Evolutionary conservation across 1,140 invertebrate species (phyloP).

Genomic region (Octopus sinensis): DNA sequence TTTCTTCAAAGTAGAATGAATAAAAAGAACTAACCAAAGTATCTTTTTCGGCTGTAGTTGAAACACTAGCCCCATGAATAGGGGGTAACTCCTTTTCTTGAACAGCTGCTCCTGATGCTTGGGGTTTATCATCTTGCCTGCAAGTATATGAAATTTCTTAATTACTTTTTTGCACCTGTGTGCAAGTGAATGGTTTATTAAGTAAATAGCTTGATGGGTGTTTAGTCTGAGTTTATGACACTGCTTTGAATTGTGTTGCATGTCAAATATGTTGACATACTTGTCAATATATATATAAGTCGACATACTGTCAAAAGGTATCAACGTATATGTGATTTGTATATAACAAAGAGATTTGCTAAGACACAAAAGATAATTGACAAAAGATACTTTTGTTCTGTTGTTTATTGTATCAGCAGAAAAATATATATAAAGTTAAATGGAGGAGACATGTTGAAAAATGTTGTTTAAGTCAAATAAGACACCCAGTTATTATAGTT

Average conservation of each 20-base stretch:
- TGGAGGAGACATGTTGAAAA: too few relatives aligned
- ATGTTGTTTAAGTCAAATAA: too few relatives aligned
- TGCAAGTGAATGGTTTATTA: neutral
- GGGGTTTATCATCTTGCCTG: constrained; percentile 48
- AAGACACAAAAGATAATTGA: too few relatives aligned
- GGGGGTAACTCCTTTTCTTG: constrained; percentile 44
- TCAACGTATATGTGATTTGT: neutral
- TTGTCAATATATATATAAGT: neutral
- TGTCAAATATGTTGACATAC: neutral
- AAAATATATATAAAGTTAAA: too few relatives aligned
- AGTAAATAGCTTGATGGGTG: neutral
- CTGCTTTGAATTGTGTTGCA: neutral
- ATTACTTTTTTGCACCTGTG: neutral
- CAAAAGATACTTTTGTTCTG: too few relatives aligned
- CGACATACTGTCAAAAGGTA: neutral
- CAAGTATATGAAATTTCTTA: constrained; percentile 23
- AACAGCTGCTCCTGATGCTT: constrained; percentile 29
- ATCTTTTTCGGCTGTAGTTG: constrained; percentile 55
- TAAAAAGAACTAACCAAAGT: constrained; percentile 45
- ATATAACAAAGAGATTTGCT: too few relatives aligned
- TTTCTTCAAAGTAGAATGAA: neutral
- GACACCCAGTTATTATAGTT: too few relatives aligned
- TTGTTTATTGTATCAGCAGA: too few relatives aligned
- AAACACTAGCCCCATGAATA: constrained; percentile 44
- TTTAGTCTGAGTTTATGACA: neutral